Evolutionary conservation across 2,797 vertebrate species (phyloP), one percentile per base, ranked within the genome.

Genomic region (Peromyscus eremicus): DNA sequence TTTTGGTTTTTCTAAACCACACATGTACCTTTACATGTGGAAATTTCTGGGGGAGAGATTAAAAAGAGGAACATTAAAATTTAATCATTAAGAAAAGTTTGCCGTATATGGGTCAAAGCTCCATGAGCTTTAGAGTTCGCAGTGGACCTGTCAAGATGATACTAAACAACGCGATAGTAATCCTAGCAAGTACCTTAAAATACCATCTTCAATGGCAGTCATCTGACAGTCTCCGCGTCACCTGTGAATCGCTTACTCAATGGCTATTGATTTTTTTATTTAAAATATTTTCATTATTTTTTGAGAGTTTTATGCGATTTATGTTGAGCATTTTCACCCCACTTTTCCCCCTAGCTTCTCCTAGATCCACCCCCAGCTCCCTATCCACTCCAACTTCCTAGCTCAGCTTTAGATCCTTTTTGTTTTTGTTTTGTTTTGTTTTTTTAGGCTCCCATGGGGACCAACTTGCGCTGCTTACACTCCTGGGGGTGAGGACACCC

Each of bases 21-120:
- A 52, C 10, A 0, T 73, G 62, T 79, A 49, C 88, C 70, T 84
- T 82, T 66, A 83, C 32, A 96, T 89, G 16, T 81, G 88, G 91
- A 93, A 93, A 93, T n/a, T 64, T 95, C 82, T 80, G 94, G 70
- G 93, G 23, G 37, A 75, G 11, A 43, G 21, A 13, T 75, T 75
- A 43, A 27, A 27, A 75, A 27, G 71, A 75, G 71, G 40, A 27
- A 6, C 92, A 95, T 86, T 96, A 94, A 97, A 97, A 96, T 66
- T 29, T 91, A 92, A 80, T 95, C 97, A 92, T 87, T 93, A 21
- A 95, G 88, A 92, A 94, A 96, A 96, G 10, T 52, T 32, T 92
- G 73, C 86, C 96, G 34, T 68, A 71, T 40, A 5, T 71, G 96
- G 83, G 88, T 92, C 25, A 71, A 96, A 89, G 46, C 19, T 73